Evolutionary conservation across 2,797 vertebrate species (phyloP).

Genomic region (Perodicticus potto): DNA sequence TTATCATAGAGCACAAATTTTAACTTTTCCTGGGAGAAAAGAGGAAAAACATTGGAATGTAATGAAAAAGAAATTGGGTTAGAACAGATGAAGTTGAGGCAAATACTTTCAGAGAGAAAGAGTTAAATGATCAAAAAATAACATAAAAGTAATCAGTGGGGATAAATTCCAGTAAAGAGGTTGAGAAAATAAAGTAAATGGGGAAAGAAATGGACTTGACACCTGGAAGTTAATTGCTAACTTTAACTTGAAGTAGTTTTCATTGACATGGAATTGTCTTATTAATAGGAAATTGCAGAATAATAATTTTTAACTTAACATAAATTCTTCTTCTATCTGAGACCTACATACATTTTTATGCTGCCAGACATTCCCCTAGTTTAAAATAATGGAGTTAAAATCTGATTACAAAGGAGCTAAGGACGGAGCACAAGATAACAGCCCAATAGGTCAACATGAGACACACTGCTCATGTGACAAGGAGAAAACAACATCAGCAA

Average conservation of each 20-base stretch:
- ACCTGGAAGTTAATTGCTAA: background rate
- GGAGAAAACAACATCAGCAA: background rate
- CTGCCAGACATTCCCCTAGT: background rate
- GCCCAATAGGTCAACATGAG: background rate
- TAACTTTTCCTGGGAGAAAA: background rate
- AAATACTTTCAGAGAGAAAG: background rate
- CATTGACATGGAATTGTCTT: background rate
- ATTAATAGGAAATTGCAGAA: background rate
- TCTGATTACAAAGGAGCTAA: background rate
- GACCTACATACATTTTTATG: background rate
- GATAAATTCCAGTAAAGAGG: background rate
- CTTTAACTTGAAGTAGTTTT: background rate
- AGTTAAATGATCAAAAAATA: background rate
- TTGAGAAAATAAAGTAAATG: background rate
- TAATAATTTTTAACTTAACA: background rate
- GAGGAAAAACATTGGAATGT: background rate
- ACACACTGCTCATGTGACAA: background rate
- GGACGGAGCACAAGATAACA: background rate
- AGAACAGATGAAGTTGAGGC: background rate
- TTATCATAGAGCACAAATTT: background rate
- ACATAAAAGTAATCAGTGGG: background rate
- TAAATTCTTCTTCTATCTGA: background rate
- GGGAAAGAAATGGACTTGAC: background rate
- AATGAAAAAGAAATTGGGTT: constrained; percentile 25
- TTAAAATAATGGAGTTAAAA: background rate